Percentiles rank a stretch among this genome's conserved stretches.
These are phyloP conservation scores for Brachylomia viminalis DNA, from an alignment of 2,888 invertebrate genomes.

Conservation along the genomic window DNA sequence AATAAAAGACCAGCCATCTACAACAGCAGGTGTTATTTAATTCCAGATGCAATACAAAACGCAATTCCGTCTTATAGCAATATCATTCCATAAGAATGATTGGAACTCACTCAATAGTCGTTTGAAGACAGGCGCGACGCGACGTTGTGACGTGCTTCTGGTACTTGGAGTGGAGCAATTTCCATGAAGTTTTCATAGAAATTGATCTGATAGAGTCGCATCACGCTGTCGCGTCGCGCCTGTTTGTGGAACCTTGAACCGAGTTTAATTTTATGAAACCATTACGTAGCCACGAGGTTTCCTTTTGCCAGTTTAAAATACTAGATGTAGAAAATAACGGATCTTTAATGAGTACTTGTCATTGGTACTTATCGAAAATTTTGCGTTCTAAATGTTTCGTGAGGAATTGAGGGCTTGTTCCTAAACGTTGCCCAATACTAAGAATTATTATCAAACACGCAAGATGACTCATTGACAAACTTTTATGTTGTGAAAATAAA, in stretches of 20 bases:
- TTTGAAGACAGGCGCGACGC: no score
- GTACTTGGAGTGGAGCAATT: no score
- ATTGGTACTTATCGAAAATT: neutral
- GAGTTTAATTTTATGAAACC: slow-evolving; percentile 44
- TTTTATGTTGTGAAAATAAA: neutral
- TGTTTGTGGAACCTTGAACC: no score
- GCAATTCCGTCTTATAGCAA: slow-evolving; percentile 13
- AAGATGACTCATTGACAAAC: neutral
- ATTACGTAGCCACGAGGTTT: slow-evolving; percentile 36
- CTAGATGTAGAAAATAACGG: neutral
- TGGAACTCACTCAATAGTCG: slow-evolving; percentile 30
- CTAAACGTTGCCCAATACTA: neutral
- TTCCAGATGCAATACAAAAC: slow-evolving; percentile 12
- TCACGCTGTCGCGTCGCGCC: no score
- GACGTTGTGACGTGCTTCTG: no score
- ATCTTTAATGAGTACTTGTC: slow-evolving; percentile 1
- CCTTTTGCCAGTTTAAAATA: slow-evolving; percentile 12
- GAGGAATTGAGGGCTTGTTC: neutral
- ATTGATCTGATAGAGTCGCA: no score
- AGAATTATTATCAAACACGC: neutral
- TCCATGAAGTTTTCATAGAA: no score
- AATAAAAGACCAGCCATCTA: slow-evolving; percentile 2
- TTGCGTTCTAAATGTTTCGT: neutral
- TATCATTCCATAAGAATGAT: slow-evolving; percentile 43
- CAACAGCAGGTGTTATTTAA: slow-evolving; percentile 5